A percentile compares a stretch with the other conserved stretches of the same genome.
Conservation (phyloP, 2,113 vertebrate genomes). For the Neogobius melanostomus region DNA sequence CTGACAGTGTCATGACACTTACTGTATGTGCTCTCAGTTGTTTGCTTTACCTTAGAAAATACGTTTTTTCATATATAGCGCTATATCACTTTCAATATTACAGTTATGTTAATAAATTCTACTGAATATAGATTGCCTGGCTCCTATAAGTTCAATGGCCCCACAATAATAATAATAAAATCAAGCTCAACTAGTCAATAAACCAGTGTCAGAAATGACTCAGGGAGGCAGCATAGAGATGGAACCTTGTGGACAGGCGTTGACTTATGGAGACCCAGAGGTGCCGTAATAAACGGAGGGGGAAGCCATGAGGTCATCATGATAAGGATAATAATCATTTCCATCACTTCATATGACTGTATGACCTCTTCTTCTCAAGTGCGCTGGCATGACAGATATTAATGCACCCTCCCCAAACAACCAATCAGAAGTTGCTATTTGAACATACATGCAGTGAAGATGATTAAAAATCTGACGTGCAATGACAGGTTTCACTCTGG, state of each 20-base stretch:
- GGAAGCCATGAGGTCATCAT: slow-evolving; percentile 44
- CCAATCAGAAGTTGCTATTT: slow-evolving; percentile 31
- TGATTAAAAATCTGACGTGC: slow-evolving; percentile 22
- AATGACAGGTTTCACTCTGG: slow-evolving; percentile 28
- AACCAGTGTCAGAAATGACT: slow-evolving; percentile 44
- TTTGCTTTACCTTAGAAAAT: too few species aligned
- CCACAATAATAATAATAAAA: background rate
- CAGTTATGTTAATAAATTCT: too few species aligned
- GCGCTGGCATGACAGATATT: slow-evolving; percentile 52
- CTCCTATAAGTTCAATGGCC: background rate
- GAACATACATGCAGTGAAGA: slow-evolving; percentile 3
- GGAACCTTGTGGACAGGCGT: slow-evolving; percentile 34
- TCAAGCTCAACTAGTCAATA: background rate
- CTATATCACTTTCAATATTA: too few species aligned
- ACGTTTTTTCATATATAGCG: too few species aligned
- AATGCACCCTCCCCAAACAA: slow-evolving; percentile 41
- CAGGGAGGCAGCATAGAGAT: slow-evolving; percentile 31
- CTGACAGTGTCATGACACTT: too few species aligned
- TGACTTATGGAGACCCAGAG: slow-evolving; percentile 38
- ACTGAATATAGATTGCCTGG: background rate
- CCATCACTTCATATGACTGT: slow-evolving; percentile 48
- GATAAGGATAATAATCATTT: slow-evolving; percentile 65
- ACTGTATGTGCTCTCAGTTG: too few species aligned
- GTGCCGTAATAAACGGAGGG: slow-evolving; percentile 42
- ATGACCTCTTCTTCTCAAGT: slow-evolving; percentile 56